These are phyloP conservation scores for Cacatua alba DNA, from an alignment of 2,113 vertebrate genomes.

Conservation along the genomic window DNA sequence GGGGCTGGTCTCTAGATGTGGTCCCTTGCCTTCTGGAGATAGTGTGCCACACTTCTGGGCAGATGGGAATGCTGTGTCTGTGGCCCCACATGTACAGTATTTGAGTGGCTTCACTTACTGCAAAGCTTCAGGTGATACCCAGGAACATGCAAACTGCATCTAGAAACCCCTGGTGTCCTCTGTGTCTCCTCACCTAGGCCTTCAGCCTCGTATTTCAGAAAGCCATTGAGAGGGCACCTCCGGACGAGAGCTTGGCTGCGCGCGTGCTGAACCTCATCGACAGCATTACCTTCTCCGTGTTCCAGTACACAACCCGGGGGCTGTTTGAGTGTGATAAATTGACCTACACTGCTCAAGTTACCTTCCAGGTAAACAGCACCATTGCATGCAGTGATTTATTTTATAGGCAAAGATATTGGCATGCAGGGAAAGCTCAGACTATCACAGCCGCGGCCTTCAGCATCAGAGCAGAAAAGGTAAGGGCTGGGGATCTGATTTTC, in stretches of 20 bases:
- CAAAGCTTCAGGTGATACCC: not conserved
- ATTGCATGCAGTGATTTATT: not conserved
- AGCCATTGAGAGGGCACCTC: slow-evolving; percentile 83
- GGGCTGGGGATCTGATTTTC: not conserved
- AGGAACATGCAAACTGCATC: not conserved
- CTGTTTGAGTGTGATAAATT: slow-evolving; percentile 94
- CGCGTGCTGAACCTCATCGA: slow-evolving; percentile 86
- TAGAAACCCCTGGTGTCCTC: rapidly evolving
- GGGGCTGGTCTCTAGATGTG: not conserved
- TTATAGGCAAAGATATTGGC: not conserved
- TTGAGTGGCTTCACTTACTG: not conserved
- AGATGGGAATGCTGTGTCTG: not conserved
- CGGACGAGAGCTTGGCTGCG: slow-evolving; percentile 77
- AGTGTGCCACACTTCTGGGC: not conserved
- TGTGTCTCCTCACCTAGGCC: slow-evolving; percentile 72
- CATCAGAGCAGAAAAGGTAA: not conserved
- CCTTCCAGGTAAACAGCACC: slow-evolving; percentile 87
- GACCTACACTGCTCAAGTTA: slow-evolving; percentile 89
- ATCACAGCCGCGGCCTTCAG: not conserved
- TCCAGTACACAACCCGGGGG: slow-evolving; percentile 90
- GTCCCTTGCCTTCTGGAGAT: not conserved
- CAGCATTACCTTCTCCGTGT: slow-evolving; percentile 90
- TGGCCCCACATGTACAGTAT: not conserved
- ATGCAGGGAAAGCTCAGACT: not conserved
- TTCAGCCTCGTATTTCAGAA: slow-evolving; percentile 92